A percentile compares a stretch with the other conserved stretches of the same genome.
Conservation (phyloP, 2,888 invertebrate species). For the Nasonia oneida region DNA sequence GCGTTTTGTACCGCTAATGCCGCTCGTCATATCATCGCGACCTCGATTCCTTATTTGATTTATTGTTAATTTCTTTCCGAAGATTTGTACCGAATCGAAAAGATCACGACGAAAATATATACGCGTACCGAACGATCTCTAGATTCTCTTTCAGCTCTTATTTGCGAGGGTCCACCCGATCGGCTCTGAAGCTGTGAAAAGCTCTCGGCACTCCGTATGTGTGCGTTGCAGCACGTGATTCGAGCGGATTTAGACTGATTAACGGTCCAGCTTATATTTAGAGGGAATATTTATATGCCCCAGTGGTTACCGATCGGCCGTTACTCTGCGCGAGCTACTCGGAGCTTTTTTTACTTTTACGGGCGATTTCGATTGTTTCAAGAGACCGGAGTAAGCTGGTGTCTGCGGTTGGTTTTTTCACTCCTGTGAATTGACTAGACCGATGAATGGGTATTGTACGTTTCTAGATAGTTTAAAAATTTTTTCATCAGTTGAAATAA, state of each 20-base stretch:
- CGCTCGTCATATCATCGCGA: no score
- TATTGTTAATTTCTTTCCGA: no score
- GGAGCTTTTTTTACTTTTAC: slow-evolving; percentile 28
- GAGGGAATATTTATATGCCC: slow-evolving; percentile 36
- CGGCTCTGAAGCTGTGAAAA: neutral
- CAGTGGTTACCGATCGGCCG: slow-evolving; percentile 1
- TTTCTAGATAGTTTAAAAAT: neutral
- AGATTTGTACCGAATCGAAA: no score
- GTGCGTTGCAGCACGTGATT: neutral
- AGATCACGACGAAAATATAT: no score
- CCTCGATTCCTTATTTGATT: no score
- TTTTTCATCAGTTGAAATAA: no score
- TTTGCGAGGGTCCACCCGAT: neutral
- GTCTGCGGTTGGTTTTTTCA: no score
- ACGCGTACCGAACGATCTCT: neutral
- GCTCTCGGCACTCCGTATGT: neutral
- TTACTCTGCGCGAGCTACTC: slow-evolving; percentile 24
- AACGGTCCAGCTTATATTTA: slow-evolving; percentile 53
- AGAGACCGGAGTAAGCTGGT: neutral
- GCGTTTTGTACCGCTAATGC: neutral
- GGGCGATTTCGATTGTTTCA: slow-evolving; percentile 22
- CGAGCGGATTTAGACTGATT: slow-evolving; percentile 45
- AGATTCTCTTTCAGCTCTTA: neutral
- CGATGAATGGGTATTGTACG: neutral
- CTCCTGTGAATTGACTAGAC: neutral